Conservation (phyloP, 2,797 vertebrate genomes). For the Gymnodraco acuticeps region DNA sequence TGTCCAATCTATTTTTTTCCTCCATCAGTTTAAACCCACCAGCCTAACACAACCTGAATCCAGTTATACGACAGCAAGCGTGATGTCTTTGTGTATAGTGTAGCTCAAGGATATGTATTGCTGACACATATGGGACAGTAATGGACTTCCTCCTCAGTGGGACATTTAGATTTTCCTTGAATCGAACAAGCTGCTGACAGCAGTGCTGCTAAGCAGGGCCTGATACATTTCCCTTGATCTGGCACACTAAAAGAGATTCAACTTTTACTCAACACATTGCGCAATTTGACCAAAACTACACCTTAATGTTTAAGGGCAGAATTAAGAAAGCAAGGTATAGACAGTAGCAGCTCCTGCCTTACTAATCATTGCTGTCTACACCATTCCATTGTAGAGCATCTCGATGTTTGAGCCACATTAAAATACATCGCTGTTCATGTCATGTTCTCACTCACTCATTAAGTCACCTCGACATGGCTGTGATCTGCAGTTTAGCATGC, state of each 20-base stretch:
- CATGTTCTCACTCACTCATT: slow-evolving; percentile 30
- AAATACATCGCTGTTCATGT: slow-evolving; percentile 29
- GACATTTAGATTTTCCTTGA: slow-evolving; percentile 30
- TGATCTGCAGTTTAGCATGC: slow-evolving; percentile 60
- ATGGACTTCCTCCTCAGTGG: slow-evolving; percentile 22
- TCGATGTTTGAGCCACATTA: slow-evolving; percentile 60
- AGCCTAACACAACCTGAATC: slow-evolving; percentile 41
- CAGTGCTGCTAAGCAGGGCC: slow-evolving; percentile 1
- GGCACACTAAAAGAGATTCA: neutral
- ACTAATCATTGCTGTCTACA: slow-evolving; percentile 40
- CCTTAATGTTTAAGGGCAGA: slow-evolving; percentile 27
- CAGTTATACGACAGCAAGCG: slow-evolving; percentile 45
- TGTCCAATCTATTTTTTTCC: slow-evolving; percentile 29
- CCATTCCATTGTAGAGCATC: slow-evolving; percentile 46
- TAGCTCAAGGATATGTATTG: slow-evolving; percentile 56
- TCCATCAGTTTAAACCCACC: slow-evolving; percentile 36
- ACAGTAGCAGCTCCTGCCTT: slow-evolving; percentile 47
- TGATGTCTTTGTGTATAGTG: slow-evolving; percentile 61
- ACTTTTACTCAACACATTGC: slow-evolving; percentile 7
- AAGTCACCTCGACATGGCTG: slow-evolving; percentile 41
- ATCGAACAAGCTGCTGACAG: slow-evolving; percentile 19
- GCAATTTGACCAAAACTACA: slow-evolving; percentile 27
- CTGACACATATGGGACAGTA: slow-evolving; percentile 38
- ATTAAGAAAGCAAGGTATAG: slow-evolving; percentile 24
- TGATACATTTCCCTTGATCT: slow-evolving; percentile 7